Evolutionary conservation across 2,888 invertebrate species (phyloP).

Genomic region (Brassicogethes aeneus): DNA sequence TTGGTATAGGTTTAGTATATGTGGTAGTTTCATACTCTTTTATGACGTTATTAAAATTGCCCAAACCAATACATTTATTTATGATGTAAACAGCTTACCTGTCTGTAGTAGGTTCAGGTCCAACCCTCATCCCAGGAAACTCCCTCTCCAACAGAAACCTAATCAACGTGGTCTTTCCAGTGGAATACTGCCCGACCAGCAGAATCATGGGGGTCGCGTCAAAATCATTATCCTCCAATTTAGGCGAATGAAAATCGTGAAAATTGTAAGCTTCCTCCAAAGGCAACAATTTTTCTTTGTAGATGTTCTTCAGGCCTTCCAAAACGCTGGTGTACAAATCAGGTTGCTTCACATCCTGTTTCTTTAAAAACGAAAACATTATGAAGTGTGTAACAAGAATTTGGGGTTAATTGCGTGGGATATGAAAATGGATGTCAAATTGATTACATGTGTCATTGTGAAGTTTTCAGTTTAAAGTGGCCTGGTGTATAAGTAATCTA

Average conservation of each 20-base stretch:
- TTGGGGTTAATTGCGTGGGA: too few relatives aligned
- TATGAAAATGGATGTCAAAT: too few relatives aligned
- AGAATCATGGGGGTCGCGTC: conserved; percentile 94
- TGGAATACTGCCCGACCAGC: conserved; percentile 89
- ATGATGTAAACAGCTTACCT: not conserved
- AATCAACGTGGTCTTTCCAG: conserved; percentile 89
- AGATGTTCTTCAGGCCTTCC: conserved; percentile 82
- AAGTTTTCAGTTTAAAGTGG: too few relatives aligned
- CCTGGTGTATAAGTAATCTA: too few relatives aligned
- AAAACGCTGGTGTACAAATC: conserved; percentile 77
- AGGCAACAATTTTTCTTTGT: conserved; percentile 75
- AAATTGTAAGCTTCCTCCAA: conserved; percentile 78
- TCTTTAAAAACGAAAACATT: conserved; percentile 1
- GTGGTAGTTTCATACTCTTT: too few relatives aligned
- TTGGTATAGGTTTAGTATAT: too few relatives aligned
- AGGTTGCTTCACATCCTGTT: conserved; percentile 39
- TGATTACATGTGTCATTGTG: too few relatives aligned
- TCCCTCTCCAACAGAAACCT: conserved; percentile 79
- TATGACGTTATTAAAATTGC: too few relatives aligned
- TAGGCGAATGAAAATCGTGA: conserved; percentile 88
- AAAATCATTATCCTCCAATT: conserved; percentile 86
- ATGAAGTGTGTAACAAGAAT: too few relatives aligned
- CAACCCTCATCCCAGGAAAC: conserved; percentile 93
- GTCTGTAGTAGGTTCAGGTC: conserved; percentile 93
- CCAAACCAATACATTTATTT: not conserved